Base-by-base conservation (phyloP, 2,797 vertebrate species). In the Ctenochaetus hawaiiensis region DNA sequence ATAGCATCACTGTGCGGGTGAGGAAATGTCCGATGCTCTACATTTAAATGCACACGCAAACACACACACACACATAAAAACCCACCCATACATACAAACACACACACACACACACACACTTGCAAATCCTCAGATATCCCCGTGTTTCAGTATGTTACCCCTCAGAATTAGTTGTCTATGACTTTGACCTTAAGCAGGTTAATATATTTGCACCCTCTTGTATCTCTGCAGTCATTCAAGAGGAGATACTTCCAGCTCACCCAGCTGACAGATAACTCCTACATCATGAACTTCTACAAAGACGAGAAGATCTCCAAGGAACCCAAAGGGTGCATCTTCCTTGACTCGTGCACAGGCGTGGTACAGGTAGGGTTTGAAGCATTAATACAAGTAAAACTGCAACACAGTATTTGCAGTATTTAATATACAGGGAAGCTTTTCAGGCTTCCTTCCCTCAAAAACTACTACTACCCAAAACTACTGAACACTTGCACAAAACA, bases 251-350 rank as follows among this genome's bases (percentile, higher is more conserved):
- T 99, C 83, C 98, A 99, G 93, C 92, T 99, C 87, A 99, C 98
- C 0, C 98, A 99, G 91, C 16, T 99, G 82, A 97, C 98, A 0
- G 98, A 99, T 89, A 99, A 96, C 85, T 99, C 98, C 0, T 99
- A 99, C 82, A 99, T 99, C 92, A 99, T 99, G 98, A 99, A 99
- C 91, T 99, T 99, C 91, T 99, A 99, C 92, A 99, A 99, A 94
- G 98, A 99, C 80, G 98, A 99, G 89, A 99, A 99, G 92, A 99
- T 99, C 86, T 99, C 97, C 10, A 99, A 99, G 93, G 98, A 99
- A 70, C 98, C 98, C 23, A 99, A 99, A 90, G 98, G 98, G 23
- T 99, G 98, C 89, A 99, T 99, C 87, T 99, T 99, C 91, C 94
- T 99, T 77, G 98, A 99, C 93, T 99, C 98, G 0, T 99, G 98